Evolutionary conservation across 1,140 invertebrate genomes (phyloP).

Genomic region (Oryzaephilus surinamensis): DNA sequence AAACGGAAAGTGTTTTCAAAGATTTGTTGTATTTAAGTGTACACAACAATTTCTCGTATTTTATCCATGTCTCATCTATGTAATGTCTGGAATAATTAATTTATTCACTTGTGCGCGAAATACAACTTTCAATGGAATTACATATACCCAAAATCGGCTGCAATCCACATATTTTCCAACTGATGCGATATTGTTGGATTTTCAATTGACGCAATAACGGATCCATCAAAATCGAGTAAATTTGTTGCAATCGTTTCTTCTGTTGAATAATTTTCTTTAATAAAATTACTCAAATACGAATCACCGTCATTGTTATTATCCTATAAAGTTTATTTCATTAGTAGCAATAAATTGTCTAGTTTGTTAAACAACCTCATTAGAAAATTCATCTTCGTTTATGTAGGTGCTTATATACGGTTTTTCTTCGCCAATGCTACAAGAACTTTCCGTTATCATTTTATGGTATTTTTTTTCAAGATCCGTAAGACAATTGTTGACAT

Average conservation of each 20-base stretch:
- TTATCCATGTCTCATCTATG: constrained; percentile 27
- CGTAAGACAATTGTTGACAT: constrained; percentile 27
- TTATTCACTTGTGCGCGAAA: neutral
- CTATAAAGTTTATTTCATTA: too few species aligned
- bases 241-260: too few species aligned
- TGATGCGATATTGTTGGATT: constrained; percentile 7
- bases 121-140: constrained; percentile 4
- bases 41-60: constrained; percentile 25
- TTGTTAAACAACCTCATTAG: neutral
- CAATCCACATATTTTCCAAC: constrained; percentile 23
- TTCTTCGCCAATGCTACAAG: constrained; percentile 11
- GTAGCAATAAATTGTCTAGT: too few species aligned
- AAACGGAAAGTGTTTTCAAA: constrained; percentile 19
- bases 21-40: constrained; percentile 22
- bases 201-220: constrained; percentile 1
- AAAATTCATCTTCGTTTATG: constrained; percentile 18
- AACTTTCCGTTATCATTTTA: too few species aligned
- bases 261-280: too few species aligned
- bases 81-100: constrained; percentile 23
- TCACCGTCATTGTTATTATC: neutral
- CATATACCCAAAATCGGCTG: constrained; percentile 28
- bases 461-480: constrained; percentile 28
- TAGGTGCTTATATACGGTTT: constrained; percentile 19
- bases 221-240: constrained; percentile 3
- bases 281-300: too few species aligned